Base-by-base conservation (phyloP, 2,888 invertebrate species). In the Ceratothoa steindachneri region DNA sequence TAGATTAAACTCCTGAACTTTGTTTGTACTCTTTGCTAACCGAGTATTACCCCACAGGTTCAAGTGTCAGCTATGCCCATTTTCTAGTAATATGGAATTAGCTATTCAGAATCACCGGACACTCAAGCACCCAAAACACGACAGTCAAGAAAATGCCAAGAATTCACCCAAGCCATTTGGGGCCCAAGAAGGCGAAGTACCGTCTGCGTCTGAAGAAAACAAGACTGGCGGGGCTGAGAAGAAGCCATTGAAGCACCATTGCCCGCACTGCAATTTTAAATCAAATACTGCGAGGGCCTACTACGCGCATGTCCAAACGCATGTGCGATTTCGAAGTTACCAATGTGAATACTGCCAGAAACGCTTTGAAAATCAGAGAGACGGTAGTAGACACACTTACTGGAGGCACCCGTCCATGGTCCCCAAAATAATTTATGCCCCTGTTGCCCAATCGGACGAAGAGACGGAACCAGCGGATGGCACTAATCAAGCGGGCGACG, bases 61-160 rank as follows among this genome's bases (percentile, higher is more conserved):
- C 70, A 78, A 78, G 28, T 78, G 78, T 53, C 71, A 73, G 60
- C 72, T 74, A 31, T 78, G 78, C 41, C 73, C 75, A 30, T 78
- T 75, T 60, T 68, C 72, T 15, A 73, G 73, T 71, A 75, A 75
- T 41, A 75, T 67, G 52, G 71, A 71, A 71, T 71, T 71, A 52
- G 73, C 68, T 29, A 73, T 78, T 4, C 73, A 73, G 51, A 72
- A 72, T 29, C 78, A 78, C 69, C 71, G 75, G 22, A 73, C 67
- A 55, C 55, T 71, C 31, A 73, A 73, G 15, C 78, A 78, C 30
- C 73, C 78, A 0, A 75, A 72, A 22, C 53, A 73, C 9, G 70
- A 76, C 30, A 76, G 52, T 67, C 65, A 71, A 53, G 73, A 73
- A 9, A 15, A 69, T 4, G 71, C 29, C 29, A 67, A 67, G 12